phyloP scores from a whole-genome alignment of 2,113 vertebrate species.

The Leucopsar rothschildi region DNA sequence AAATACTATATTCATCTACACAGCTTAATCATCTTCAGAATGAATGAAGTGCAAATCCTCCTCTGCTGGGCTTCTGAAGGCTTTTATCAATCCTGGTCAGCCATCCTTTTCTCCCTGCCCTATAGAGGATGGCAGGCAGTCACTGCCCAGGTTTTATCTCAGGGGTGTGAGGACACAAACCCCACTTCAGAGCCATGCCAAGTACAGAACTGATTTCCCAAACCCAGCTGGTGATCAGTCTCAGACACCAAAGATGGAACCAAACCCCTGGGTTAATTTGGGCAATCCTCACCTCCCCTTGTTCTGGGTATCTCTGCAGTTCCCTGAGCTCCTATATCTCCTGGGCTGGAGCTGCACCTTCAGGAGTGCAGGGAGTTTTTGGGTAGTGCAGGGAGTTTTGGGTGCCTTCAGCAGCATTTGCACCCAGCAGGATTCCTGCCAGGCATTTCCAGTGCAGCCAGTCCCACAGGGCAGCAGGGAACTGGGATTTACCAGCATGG shows the following conservation, averaged over 20 bases:
- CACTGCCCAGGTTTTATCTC: not conserved
- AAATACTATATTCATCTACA: not conserved
- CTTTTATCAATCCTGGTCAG: not conserved
- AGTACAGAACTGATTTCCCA: not conserved
- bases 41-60: not conserved
- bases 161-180: not conserved
- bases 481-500: not conserved
- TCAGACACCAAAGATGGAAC: not conserved
- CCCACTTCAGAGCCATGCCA: not conserved
- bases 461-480: not conserved
- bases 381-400: not conserved
- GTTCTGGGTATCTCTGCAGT: not conserved
- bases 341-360: not conserved
- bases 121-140: not conserved
- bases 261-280: not conserved
- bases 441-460: not conserved
- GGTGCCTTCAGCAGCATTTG: not conserved
- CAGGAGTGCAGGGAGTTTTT: not conserved
- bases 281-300: not conserved
- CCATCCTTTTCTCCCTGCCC: not conserved
- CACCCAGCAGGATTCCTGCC: not conserved
- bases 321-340: not conserved
- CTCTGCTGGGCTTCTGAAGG: not conserved
- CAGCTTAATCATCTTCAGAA: not conserved
- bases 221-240: not conserved